phyloP scores from a whole-genome alignment of 2,113 vertebrate genomes.

The Cygnus buccinator region DNA sequence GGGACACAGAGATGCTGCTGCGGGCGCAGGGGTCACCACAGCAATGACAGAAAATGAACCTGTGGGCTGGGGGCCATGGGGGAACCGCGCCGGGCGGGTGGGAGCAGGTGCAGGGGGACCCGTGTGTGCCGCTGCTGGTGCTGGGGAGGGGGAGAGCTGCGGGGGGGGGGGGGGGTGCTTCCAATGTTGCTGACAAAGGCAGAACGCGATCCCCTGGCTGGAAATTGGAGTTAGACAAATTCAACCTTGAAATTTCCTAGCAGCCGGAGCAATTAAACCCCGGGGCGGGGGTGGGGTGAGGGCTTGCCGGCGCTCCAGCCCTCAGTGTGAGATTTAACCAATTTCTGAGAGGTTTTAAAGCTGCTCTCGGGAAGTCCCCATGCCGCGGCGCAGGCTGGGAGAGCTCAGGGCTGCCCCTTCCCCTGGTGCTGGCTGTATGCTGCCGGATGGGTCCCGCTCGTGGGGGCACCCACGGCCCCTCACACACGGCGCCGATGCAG shows the following conservation, averaged over 20 bases:
- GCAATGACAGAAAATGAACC: slow-evolving; percentile 30
- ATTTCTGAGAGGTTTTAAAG: background rate
- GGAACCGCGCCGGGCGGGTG: background rate
- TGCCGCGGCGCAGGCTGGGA: no score
- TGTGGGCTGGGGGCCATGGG: background rate
- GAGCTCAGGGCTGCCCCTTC: no score
- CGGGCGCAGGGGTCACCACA: background rate
- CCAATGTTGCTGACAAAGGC: background rate
- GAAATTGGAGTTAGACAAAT: slow-evolving; percentile 22
- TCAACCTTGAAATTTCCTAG: slow-evolving; percentile 53
- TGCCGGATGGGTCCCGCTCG: background rate
- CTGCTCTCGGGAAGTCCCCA: no score
- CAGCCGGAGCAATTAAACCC: slow-evolving; percentile 36
- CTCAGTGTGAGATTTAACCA: background rate
- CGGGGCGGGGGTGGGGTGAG: background rate
- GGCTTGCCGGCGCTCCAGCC: background rate
- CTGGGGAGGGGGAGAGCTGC: background rate
- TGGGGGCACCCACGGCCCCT: background rate
- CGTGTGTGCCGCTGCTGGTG: background rate
- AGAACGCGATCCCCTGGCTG: background rate
- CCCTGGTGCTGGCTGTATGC: background rate
- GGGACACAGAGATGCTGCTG: background rate
- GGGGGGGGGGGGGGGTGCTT: background rate
- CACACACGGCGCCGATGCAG: accelerated
- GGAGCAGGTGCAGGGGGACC: background rate